Evolutionary conservation across 1,140 invertebrate species (phyloP).

Genomic region (Globodera rostochiensis): DNA sequence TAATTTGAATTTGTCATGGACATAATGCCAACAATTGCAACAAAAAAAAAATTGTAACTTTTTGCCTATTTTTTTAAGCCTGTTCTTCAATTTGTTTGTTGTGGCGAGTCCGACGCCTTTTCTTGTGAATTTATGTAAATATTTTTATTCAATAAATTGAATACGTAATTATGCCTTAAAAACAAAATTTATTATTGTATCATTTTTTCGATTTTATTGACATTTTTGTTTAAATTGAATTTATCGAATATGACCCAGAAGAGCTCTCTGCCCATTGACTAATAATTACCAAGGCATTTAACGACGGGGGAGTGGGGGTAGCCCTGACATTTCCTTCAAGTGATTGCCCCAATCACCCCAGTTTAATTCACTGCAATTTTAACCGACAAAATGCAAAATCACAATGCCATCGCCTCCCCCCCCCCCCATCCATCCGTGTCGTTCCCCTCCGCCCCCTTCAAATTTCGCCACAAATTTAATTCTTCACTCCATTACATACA

Average conservation of each 20-base stretch:
- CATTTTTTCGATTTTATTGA: no score
- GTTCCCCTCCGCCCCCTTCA: neutral
- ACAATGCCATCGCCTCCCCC: neutral
- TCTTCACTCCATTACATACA: constrained; percentile 11
- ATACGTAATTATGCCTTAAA: neutral
- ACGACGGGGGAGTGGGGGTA: neutral
- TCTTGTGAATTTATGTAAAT: neutral
- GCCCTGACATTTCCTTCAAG: neutral
- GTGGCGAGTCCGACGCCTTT: no score
- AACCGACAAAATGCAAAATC: constrained; percentile 2
- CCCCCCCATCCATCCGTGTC: no score
- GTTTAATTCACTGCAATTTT: neutral
- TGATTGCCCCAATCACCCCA: neutral
- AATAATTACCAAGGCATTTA: neutral
- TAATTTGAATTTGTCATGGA: no score
- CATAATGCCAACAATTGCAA: no score
- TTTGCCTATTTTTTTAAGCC: no score
- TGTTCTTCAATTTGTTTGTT: no score
- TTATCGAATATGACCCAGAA: neutral
- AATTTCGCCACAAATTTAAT: constrained; percentile 13
- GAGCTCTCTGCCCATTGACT: neutral
- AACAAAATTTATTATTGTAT: constrained; percentile 3
- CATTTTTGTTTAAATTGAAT: neutral
- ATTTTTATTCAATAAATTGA: neutral
- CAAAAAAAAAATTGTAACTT: no score